phyloP scores from a whole-genome alignment of 2,888 invertebrate species.

The Anticlea derivata region DNA sequence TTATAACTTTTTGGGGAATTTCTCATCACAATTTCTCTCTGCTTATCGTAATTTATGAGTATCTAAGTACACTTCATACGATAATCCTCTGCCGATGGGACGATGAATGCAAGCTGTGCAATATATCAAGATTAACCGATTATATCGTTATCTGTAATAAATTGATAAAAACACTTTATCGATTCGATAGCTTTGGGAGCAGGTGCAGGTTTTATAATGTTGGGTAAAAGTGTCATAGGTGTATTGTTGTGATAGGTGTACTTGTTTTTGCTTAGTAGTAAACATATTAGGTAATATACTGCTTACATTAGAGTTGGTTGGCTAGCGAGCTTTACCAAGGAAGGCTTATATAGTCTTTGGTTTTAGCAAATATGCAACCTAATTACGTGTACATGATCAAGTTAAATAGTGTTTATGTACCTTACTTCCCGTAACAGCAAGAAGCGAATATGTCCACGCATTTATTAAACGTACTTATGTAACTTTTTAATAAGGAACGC shows the following conservation, averaged over 20 bases:
- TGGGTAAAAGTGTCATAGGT: background rate
- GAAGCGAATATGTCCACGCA: too few species aligned
- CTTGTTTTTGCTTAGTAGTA: too few species aligned
- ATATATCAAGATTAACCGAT: slow-evolving; percentile 57
- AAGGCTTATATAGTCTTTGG: too few species aligned
- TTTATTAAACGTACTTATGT: too few species aligned
- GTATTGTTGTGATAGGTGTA: background rate
- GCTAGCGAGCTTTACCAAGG: too few species aligned
- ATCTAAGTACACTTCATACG: slow-evolving; percentile 33
- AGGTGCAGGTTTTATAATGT: slow-evolving; percentile 12
- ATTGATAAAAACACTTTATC: slow-evolving; percentile 45
- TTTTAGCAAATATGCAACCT: too few species aligned
- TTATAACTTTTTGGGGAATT: background rate
- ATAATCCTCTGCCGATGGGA: slow-evolving; percentile 44
- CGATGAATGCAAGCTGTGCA: slow-evolving; percentile 49
- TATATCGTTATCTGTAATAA: slow-evolving; percentile 47
- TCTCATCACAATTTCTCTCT: background rate
- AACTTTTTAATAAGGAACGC: too few species aligned
- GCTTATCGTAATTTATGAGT: slow-evolving; percentile 40
- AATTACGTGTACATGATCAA: too few species aligned
- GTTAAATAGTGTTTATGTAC: too few species aligned
- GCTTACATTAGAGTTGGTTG: too few species aligned
- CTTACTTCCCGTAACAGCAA: too few species aligned
- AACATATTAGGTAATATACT: too few species aligned
- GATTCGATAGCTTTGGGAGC: slow-evolving; percentile 18